A percentile compares a stretch with the other conserved stretches of the same genome.
Evolutionary conservation across 2,797 vertebrate species (phyloP).

Genomic region (Danio jaintianensis): DNA sequence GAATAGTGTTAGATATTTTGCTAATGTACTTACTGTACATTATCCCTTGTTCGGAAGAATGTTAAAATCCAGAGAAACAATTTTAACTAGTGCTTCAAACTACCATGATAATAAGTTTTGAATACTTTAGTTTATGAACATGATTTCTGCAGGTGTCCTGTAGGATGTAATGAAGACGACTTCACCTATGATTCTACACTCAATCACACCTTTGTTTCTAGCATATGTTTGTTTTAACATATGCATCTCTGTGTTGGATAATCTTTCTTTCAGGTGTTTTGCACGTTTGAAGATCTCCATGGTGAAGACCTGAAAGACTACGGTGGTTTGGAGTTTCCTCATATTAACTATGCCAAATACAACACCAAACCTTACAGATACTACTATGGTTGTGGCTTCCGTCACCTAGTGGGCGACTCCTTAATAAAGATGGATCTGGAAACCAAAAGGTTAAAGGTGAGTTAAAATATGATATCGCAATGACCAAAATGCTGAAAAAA

Average conservation of each 20-base stretch:
- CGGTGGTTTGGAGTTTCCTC: constrained; percentile 92
- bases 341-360: constrained; percentile 86
- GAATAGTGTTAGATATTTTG: too few relatives aligned
- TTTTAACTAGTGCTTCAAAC: too few relatives aligned
- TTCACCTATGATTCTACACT: too few relatives aligned
- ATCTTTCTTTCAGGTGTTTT: constrained; percentile 82
- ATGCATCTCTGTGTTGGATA: background rate
- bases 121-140: too few relatives aligned
- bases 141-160: too few relatives aligned
- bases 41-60: too few relatives aligned
- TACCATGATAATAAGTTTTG: too few relatives aligned
- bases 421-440: constrained; percentile 89
- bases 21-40: too few relatives aligned
- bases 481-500: background rate
- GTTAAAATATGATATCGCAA: constrained; percentile 5
- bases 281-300: constrained; percentile 87
- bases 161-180: too few relatives aligned
- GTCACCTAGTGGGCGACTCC: constrained; percentile 88
- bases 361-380: constrained; percentile 86
- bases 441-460: constrained; percentile 88
- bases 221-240: background rate
- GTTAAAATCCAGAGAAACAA: too few relatives aligned
- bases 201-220: too few relatives aligned
- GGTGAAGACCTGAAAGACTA: constrained; percentile 79
- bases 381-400: constrained; percentile 92